Evolutionary conservation across 1,140 invertebrate genomes (phyloP), one percentile per base, ranked within the genome.

Genomic region (Calephelis virginiensis): DNA sequence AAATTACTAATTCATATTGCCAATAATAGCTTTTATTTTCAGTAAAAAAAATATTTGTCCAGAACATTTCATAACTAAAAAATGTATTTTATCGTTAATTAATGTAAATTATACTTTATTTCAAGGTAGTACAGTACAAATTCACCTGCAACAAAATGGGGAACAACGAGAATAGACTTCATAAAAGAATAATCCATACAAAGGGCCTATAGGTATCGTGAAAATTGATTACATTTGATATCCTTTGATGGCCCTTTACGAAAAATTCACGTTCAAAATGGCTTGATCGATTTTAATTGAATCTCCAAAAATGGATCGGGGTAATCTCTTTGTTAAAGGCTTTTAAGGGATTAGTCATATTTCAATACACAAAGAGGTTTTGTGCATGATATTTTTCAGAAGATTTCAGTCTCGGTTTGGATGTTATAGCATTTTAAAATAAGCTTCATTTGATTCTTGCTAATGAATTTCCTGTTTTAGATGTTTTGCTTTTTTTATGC

Each of bases 271-370:
- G 50, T 56, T 56, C 14, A 56, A 77, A 72, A 74, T 68, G 75
- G 66, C 71, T 74, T 74, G 76, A 83, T 85, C 70, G 85, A 76
- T 80, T 80, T 80, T 85, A 87, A 87, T 86, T 87, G 80, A 85
- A 85, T 85, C 72, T 64, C 71, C 68, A 76, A 73, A 71, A 76
- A 77, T 76, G 75, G 77, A 75, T 72, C 37, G n/a, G 60, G 63
- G 65, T 60, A 68, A 61, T 38, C 49, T 17, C 64, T 60, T 17
- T 74, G 75, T 72, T 64, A 17, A 66, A 75, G 67, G 71, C 78
- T 81, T 78, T 83, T 70, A 73, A 66, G 68, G 72, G 80, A 85
- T 83, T 85, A 85, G 68, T 66, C 68, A 56, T 67, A 65, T 75
- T 64, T 70, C 76, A 63, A 72, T 83, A 86, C 77, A 86, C 84